Conservation (phyloP, 2,888 invertebrate species). For the Oligia fasciuncula region DNA sequence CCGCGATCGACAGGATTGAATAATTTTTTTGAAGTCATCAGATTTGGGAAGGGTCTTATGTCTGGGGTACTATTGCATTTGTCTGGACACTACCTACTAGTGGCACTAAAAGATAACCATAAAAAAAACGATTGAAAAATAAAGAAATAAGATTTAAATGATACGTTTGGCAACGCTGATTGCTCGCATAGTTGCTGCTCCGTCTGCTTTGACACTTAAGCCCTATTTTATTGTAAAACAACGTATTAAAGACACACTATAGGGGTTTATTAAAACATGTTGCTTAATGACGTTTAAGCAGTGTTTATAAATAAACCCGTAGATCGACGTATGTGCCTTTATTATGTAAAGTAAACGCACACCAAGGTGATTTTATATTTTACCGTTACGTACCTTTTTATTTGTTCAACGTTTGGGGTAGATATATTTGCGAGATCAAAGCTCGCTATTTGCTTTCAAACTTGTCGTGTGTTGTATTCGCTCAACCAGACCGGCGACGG, state of each 20-base stretch:
- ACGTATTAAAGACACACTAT: neutral
- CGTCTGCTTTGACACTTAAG: neutral
- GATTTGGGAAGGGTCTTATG: neutral
- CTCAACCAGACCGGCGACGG: slow-evolving; percentile 18
- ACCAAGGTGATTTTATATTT: slow-evolving; percentile 21
- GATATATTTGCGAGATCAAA: slow-evolving; percentile 21
- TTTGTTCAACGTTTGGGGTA: slow-evolving; percentile 27
- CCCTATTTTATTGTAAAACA: neutral
- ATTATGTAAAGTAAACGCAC: neutral
- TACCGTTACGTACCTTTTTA: slow-evolving; percentile 9
- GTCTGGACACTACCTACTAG: too few species aligned
- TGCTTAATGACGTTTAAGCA: neutral
- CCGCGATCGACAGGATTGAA: neutral
- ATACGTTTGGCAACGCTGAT: neutral
- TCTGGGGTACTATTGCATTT: too few species aligned
- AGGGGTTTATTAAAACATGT: neutral
- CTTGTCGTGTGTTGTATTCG: slow-evolving; percentile 37
- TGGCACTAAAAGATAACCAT: too few species aligned
- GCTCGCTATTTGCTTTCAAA: slow-evolving; percentile 45
- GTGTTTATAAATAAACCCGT: neutral
- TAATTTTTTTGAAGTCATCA: neutral
- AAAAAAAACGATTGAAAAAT: neutral
- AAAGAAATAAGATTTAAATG: neutral
- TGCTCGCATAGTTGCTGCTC: neutral
- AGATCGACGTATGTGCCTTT: neutral